Base-by-base conservation (phyloP, 1,140 invertebrate species). In the Liolophura sinensis region DNA sequence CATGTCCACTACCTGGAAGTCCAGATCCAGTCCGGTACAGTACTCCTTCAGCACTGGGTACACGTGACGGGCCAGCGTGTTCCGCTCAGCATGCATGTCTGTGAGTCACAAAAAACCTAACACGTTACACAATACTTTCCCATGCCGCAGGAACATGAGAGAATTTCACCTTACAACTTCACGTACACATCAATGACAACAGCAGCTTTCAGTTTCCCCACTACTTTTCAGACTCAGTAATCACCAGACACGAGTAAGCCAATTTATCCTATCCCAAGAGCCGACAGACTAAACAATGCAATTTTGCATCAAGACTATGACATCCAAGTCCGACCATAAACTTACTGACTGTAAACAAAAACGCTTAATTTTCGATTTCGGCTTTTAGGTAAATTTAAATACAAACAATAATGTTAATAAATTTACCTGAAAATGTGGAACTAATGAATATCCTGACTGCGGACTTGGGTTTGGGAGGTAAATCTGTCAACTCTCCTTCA, bases 1-100 rank as follows among this genome's bases (percentile, higher is more conserved):
- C 75, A 83, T 74, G 64, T 84, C 83, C n/a, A 83, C 78, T 46
- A 83, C 67, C 69, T 82, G 78, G 68, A 80, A 83, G 54, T 78
- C 75, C 27, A 84, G 71, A 47, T 73, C 78, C 49, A 69, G 51
- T 14, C 68, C 51, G 0, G 70, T 56, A 67, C 81, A 83, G 56
- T 70, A 67, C n/a, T 76, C 67, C 31, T 74, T 69, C 20, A 83
- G 57, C 24, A 70, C 50, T 40, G 81, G 81, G 51, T 72, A 77
- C 1, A 72, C 79, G 31, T 73, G 58, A 20, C 64, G 65, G 12
- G 74, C 72, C 50, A 83, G 65, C 6, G 66, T 69, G 64, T 80
- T 80, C 59, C 78, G 69, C 60, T 83, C 81, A 47, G 70, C 72
- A 48, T 73, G 62, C 72, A 79, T 81, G 66, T 83, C 81, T 82